Conservation (phyloP, 2,888 invertebrate species). For the Sphecodes monilicornis region DNA sequence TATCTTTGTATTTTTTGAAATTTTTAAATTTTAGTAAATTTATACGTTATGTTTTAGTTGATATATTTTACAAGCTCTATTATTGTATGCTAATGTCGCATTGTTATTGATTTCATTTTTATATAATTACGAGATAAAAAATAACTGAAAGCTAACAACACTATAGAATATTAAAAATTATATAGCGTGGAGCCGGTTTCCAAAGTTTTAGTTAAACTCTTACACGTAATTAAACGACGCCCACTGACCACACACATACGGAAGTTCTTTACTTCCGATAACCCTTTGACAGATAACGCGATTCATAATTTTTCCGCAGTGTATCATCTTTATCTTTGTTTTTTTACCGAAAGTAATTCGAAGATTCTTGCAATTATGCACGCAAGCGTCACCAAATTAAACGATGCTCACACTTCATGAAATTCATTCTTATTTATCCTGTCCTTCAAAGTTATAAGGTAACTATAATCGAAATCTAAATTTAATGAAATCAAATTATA, state of each 20-base stretch:
- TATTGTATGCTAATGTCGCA: too few species aligned
- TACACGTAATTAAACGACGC: neutral
- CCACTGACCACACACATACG: neutral
- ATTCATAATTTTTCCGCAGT: neutral
- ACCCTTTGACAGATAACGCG: neutral
- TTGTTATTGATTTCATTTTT: neutral
- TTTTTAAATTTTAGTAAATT: neutral
- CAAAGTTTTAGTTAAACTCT: neutral
- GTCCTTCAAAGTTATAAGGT: neutral
- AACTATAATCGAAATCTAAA: neutral
- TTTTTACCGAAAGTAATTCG: neutral
- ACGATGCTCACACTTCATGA: neutral
- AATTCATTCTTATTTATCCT: neutral
- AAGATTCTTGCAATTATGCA: neutral
- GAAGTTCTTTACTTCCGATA: neutral
- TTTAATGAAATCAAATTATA: neutral
- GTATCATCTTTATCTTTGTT: neutral
- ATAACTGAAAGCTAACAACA: neutral
- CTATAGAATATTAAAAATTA: neutral
- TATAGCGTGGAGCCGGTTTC: neutral
- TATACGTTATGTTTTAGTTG: too few species aligned
- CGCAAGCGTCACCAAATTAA: neutral
- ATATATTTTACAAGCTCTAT: too few species aligned
- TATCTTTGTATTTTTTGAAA: neutral
- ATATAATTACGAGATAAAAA: neutral